Evolutionary conservation across 2,888 invertebrate species (phyloP), one percentile per base, ranked within the genome.

Genomic region (Stomorhina lunata): DNA sequence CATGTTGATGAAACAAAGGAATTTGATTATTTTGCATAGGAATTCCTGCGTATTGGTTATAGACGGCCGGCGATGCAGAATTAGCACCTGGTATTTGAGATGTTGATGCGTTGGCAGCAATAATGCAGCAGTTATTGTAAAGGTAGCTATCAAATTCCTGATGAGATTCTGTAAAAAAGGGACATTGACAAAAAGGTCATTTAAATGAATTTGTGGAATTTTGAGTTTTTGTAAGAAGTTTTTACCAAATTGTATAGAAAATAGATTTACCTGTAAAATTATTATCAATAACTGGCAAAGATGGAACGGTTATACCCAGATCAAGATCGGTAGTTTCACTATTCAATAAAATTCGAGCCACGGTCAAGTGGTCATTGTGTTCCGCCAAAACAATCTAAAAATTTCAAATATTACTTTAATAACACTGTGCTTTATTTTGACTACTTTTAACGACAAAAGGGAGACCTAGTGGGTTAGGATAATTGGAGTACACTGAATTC

Each of bases 301-400:
- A 92, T 2, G 96, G 95, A 10, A 94, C 95, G 0, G 95, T 92
- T 17, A 96, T 90, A 0, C 95, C 96, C 65, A 96, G 92, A 34
- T 95, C 95, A 75, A 96, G 92, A 87, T 95, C 95, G 63, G 94
- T 93, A 0, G 96, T 95, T 89, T 95, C 95, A 86, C 95, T 95
- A 84, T 96, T 96, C 55, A 98, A 92, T 84, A 98, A 92, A 72
- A 96, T 94, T 63, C 96, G 94, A 0, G 97, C 96, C 10, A 98
- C 96, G 0, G 95, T 95, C 84, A 98, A 92, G 92, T 98, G 97
- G 91, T 98, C 97, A 87, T 95, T 95, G 91, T 98, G 98, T 85
- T 96, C 96, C 0, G 97, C 95, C 83, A 97, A 93, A 0, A 97
- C 96, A 72, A 99, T 91, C 89, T 89, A 34, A 40, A 45, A 5